Conservation (phyloP, 2,113 vertebrate species). For the Sterrhoptilus dennistouni region DNA sequence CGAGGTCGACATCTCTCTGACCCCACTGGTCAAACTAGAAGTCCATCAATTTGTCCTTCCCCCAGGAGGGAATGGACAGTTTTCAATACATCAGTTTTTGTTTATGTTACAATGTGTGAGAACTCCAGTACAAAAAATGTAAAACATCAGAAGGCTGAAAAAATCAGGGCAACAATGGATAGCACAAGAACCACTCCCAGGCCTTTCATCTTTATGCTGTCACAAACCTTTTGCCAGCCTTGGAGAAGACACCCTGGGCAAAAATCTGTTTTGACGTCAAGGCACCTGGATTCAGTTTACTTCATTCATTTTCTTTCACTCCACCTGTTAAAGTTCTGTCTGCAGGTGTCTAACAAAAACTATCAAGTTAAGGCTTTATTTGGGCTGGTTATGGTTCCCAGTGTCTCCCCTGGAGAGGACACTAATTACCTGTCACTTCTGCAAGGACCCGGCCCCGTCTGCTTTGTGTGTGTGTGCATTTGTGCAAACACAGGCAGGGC, state of each 20-base stretch:
- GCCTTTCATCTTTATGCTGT: background rate
- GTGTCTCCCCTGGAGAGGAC: too few species aligned
- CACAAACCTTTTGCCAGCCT: background rate
- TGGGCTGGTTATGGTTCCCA: background rate
- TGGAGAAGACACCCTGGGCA: background rate
- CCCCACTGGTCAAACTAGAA: too few species aligned
- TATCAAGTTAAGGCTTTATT: fast-evolving
- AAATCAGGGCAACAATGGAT: too few species aligned
- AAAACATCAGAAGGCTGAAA: too few species aligned
- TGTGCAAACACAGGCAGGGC: background rate
- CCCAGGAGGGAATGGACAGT: too few species aligned
- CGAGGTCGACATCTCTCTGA: too few species aligned
- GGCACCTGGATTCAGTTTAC: background rate
- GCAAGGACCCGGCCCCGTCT: background rate
- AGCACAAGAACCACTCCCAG: background rate
- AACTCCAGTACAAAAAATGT: too few species aligned
- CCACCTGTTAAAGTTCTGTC: background rate
- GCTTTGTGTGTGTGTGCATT: background rate
- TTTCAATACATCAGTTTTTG: too few species aligned
- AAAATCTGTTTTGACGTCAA: background rate
- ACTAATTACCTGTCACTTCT: background rate
- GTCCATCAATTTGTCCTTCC: too few species aligned
- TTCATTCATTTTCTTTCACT: background rate
- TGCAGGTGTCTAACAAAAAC: background rate
- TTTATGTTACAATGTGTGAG: too few species aligned